Conservation (phyloP, 2,113 vertebrate species). For the Lampris incognitus region DNA sequence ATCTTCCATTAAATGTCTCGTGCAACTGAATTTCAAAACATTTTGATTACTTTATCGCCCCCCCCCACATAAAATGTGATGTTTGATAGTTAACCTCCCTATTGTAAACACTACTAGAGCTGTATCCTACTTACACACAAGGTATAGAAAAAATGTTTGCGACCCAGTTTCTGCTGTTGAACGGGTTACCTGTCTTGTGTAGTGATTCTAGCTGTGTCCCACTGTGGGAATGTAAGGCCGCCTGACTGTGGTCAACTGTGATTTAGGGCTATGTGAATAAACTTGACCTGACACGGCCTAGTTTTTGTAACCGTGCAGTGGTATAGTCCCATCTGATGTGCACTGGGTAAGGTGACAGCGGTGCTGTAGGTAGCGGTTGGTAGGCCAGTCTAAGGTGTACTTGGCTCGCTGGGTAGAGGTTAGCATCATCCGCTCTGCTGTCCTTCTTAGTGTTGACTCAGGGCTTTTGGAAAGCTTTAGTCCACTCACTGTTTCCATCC, state of each 20-base stretch:
- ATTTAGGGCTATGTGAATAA: too few species aligned
- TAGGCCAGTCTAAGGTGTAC: conserved; percentile 26
- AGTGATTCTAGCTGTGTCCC: too few species aligned
- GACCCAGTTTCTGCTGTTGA: background rate
- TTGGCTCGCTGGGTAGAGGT: conserved; percentile 14
- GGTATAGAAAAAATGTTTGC: background rate
- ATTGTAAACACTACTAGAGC: too few species aligned
- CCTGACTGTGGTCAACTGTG: too few species aligned
- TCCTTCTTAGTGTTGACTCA: conserved; percentile 50
- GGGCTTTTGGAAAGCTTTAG: conserved; percentile 67
- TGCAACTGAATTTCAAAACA: background rate
- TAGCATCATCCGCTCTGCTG: conserved; percentile 21
- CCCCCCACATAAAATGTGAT: background rate
- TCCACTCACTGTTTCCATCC: conserved; percentile 62
- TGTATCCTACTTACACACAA: background rate
- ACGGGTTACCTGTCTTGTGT: background rate
- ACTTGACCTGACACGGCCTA: background rate
- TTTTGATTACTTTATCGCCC: background rate
- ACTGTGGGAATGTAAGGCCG: too few species aligned
- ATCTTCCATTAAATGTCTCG: background rate
- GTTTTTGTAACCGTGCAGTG: background rate
- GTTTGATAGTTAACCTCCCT: too few species aligned
- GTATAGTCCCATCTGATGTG: background rate
- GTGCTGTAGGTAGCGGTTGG: background rate
- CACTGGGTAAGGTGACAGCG: conserved; percentile 12